Evolutionary conservation across 2,797 vertebrate genomes (phyloP).

Genomic region (Petrocephalus sullivani): DNA sequence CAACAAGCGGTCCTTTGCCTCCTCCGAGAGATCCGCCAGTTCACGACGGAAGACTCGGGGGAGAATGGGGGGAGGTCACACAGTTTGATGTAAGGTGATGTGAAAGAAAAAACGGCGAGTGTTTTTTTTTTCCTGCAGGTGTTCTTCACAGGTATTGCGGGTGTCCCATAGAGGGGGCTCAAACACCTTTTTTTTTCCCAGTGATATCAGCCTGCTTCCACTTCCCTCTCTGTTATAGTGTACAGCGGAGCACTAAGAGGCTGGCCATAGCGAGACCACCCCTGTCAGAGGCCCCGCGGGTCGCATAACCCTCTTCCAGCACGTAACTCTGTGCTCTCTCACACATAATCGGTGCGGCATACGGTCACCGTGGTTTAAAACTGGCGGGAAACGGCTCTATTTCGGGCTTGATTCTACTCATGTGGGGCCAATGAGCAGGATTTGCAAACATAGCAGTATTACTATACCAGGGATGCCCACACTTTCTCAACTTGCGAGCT

Average conservation of each 20-base stretch:
- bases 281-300: background rate
- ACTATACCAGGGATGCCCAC: background rate
- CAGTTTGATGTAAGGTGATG: slow-evolving; percentile 36
- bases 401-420: background rate
- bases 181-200: slow-evolving; percentile 17
- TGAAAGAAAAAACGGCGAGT: background rate
- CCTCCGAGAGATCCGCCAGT: slow-evolving; percentile 46
- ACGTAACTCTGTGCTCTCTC: background rate
- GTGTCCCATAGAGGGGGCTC: slow-evolving; percentile 28
- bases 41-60: slow-evolving; percentile 62
- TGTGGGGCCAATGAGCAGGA: background rate
- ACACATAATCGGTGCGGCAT: background rate
- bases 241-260: background rate
- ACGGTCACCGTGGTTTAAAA: background rate
- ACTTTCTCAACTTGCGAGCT: background rate
- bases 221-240: background rate
- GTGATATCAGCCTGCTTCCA: background rate
- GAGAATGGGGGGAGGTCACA: slow-evolving; percentile 35
- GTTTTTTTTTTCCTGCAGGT: slow-evolving; percentile 5
- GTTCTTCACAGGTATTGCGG: background rate
- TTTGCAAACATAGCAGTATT: background rate
- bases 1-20: slow-evolving; percentile 32
- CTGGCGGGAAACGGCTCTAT: background rate
- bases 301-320: background rate
- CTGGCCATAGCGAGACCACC: background rate